Evolutionary conservation across 2,797 vertebrate species (phyloP).

Genomic region (Gadopsis bispinosus): DNA sequence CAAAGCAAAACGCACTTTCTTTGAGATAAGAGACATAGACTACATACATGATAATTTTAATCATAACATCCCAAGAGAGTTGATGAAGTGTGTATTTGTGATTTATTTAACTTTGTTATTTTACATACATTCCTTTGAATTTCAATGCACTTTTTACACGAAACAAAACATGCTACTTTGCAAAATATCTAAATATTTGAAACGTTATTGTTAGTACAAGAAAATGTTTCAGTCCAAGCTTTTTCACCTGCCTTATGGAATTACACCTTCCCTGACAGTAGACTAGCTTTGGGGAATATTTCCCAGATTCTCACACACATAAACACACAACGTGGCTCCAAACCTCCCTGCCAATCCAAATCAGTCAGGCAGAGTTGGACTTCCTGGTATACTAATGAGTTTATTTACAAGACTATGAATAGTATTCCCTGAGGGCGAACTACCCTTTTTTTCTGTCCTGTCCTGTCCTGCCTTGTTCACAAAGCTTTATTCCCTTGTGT

Average conservation of each 20-base stretch:
- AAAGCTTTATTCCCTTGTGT: slow-evolving; percentile 51
- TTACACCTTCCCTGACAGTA: neutral
- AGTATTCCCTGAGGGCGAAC: slow-evolving; percentile 61
- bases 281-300: slow-evolving; percentile 8
- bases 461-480: slow-evolving; percentile 47
- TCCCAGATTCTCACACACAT: slow-evolving; percentile 32
- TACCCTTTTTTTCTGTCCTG: slow-evolving; percentile 51
- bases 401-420: slow-evolving; percentile 80
- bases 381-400: slow-evolving; percentile 78
- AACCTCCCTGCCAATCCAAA: slow-evolving; percentile 46
- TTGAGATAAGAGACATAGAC: neutral
- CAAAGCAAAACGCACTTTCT: neutral
- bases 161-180: neutral
- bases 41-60: neutral
- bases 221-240: neutral
- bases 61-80: neutral
- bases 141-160: neutral
- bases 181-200: neutral
- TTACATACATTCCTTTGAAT: neutral
- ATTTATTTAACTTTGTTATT: neutral
- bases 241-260: neutral
- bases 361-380: slow-evolving; percentile 62
- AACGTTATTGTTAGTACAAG: neutral
- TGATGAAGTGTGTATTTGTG: neutral
- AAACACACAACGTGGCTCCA: slow-evolving; percentile 37